These are phyloP conservation scores for Antechinus stuartii DNA, from an alignment of 2,113 vertebrate species.

Conservation along the genomic window DNA sequence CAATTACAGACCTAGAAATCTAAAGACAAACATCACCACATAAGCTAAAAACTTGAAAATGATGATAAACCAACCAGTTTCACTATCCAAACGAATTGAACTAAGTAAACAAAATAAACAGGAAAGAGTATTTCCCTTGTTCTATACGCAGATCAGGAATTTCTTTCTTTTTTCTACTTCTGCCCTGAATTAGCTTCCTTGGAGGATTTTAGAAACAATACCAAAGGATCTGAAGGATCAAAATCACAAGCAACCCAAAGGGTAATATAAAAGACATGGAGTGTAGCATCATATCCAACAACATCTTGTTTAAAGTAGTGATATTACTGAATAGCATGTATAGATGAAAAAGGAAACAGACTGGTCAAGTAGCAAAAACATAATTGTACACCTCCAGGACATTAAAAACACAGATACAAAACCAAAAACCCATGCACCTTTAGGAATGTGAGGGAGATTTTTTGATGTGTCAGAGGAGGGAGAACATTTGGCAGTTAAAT, in stretches of 20 bases:
- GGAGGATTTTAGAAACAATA: background rate
- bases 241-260: background rate
- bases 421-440: background rate
- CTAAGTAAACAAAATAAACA: conserved; percentile 31
- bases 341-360: background rate
- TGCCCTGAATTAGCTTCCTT: background rate
- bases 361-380: background rate
- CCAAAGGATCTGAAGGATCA: background rate
- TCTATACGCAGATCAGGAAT: background rate
- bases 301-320: background rate
- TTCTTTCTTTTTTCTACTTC: conserved; percentile 33
- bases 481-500: background rate
- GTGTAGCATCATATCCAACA: background rate
- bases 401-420: background rate
- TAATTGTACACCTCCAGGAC: background rate
- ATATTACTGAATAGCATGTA: background rate
- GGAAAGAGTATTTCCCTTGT: conserved; percentile 6
- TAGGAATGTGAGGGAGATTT: conserved; percentile 9
- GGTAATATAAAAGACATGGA: background rate
- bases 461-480: background rate
- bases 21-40: background rate
- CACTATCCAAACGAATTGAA: conserved; percentile 31
- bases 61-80: conserved; percentile 33
- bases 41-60: conserved; percentile 34
- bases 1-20: background rate